Conservation (phyloP, 2,797 vertebrate species). For the Myotis daubentonii region DNA sequence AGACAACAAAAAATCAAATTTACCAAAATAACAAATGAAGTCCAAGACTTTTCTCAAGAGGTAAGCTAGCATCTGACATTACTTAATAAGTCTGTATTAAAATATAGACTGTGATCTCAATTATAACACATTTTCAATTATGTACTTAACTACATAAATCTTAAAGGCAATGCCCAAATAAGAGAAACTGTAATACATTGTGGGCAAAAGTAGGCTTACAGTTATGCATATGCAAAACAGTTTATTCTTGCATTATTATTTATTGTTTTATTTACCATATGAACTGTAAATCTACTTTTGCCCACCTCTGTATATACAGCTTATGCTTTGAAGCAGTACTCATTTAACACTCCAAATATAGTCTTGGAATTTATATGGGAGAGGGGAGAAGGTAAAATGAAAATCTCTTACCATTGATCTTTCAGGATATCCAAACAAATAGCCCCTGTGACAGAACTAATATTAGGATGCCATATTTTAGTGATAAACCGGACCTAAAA, state of each 20-base stretch:
- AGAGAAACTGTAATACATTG: constrained; percentile 20
- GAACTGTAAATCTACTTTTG: background rate
- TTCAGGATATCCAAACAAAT: constrained; percentile 99
- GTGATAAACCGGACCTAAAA: constrained; percentile 98
- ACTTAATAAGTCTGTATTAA: background rate
- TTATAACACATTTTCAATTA: constrained; percentile 34
- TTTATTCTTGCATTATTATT: background rate
- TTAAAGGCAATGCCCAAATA: background rate
- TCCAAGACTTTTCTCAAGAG: constrained; percentile 32
- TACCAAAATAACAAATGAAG: constrained; percentile 53
- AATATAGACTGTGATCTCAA: background rate
- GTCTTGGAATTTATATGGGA: constrained; percentile 38
- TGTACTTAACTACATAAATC: background rate
- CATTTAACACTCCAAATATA: constrained; percentile 33
- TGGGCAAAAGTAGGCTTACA: background rate
- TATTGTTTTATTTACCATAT: background rate
- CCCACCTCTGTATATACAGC: background rate
- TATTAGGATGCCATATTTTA: constrained; percentile 99
- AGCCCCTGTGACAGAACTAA: constrained; percentile 99
- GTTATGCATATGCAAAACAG: background rate
- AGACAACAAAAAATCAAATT: constrained; percentile 48
- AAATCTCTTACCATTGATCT: constrained; percentile 97
- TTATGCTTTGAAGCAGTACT: constrained; percentile 29
- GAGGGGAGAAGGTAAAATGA: constrained; percentile 53
- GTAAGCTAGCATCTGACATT: constrained; percentile 18